Evolutionary conservation across 1,140 invertebrate genomes (phyloP).

Genomic region (Trissolcus basalis): DNA sequence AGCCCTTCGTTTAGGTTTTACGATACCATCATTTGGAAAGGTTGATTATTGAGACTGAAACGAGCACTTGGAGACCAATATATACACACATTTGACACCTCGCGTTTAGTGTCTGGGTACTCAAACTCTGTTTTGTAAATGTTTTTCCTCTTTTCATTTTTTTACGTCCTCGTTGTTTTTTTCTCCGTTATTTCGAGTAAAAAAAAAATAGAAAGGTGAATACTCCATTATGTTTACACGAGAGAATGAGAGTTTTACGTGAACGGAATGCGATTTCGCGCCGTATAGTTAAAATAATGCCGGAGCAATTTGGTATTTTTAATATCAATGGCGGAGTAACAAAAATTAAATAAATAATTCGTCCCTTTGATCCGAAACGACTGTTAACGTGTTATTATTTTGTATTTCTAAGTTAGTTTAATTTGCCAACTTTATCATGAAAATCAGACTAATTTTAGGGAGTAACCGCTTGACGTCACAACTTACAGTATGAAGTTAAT

Average conservation of each 20-base stretch:
- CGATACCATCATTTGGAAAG: conserved; percentile 54
- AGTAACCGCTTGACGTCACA: conserved; percentile 27
- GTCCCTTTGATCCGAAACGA: too few relatives aligned
- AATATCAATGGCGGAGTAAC: too few relatives aligned
- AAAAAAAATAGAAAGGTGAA: background rate
- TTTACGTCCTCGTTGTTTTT: conserved; percentile 14
- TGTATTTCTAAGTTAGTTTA: too few relatives aligned
- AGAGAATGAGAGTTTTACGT: background rate
- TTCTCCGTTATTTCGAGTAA: background rate
- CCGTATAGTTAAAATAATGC: too few relatives aligned
- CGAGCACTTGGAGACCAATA: conserved; percentile 58
- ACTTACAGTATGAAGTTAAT: conserved; percentile 40
- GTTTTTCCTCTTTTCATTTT: conserved; percentile 46
- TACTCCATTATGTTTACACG: background rate
- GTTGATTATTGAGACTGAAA: conserved; percentile 56
- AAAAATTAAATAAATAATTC: too few relatives aligned
- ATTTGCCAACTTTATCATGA: conserved; percentile 6
- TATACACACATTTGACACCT: conserved; percentile 56
- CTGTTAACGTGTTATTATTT: too few relatives aligned
- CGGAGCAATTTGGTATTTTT: too few relatives aligned
- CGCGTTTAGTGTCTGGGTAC: conserved; percentile 39
- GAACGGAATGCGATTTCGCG: conserved; percentile 5
- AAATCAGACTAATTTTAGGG: conserved; percentile 37
- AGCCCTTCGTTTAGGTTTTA: conserved; percentile 56
- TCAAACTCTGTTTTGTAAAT: conserved; percentile 41